Base-by-base conservation (phyloP, 2,797 vertebrate genomes). In the Phylloscopus collybita region DNA sequence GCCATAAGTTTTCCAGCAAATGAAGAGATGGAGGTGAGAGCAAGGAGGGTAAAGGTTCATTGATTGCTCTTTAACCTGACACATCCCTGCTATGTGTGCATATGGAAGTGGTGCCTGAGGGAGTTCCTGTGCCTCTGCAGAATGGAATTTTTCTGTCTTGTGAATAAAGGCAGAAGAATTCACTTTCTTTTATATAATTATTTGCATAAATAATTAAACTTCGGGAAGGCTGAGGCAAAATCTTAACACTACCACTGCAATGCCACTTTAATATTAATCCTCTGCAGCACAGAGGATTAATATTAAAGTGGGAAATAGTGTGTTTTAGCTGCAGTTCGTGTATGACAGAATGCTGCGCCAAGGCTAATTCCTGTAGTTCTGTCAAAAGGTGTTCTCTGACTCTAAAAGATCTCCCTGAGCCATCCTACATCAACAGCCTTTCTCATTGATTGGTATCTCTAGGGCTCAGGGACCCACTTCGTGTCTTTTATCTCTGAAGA, bases 151-250 rank as follows among this genome's bases (percentile, higher is more conserved):
- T 93, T 57, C 38, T 75, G 87, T 71, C 57, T 32, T 71, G 64
- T 74, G 53, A 90, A 71, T 0, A 1, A 90, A 74, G 23, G 44
- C 75, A 93, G 85, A 92, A 91, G 14, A 86, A 61, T 57, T 91
- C 0, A 0, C 57, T 94, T 87, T 56, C 13, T 90, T 61, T 76
- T 70, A 19, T 71, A 10, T 23, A 36, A 71, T 76, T 73, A 85
- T 80, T 92, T 92, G 53, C 67, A 29, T 76, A 45, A 87, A 66
- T 91, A 88, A 72, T 86, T 79, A 59, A 88, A 79, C 20, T 84
- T 86, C 6, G 13, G 29, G 44, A 75, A 66, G 36, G 29, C 30
- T 51, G 32, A 64, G 21, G 74, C 53, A 40, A 59, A 79, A 53
- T 38, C 40, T 69, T 61, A 54, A 16, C 5, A 2, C 16, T 62